Conservation (phyloP, 2,797 vertebrate species). For the Spatula versicolor region DNA sequence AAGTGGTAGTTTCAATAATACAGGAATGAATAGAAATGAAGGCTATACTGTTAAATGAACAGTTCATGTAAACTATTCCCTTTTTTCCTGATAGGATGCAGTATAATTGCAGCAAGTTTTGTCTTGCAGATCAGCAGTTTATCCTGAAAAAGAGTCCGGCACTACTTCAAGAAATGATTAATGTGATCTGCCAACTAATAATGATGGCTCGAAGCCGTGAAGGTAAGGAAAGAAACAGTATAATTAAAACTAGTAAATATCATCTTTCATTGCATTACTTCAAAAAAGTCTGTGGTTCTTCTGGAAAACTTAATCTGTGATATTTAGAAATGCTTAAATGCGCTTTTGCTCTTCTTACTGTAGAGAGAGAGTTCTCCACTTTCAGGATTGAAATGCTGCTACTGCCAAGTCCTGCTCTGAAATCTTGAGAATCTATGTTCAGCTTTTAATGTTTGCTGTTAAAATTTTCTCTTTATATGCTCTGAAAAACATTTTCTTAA, state of each 20-base stretch:
- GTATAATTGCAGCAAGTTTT: conserved; percentile 8
- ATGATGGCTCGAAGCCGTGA: conserved; percentile 98
- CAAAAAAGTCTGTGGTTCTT: background rate
- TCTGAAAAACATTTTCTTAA: background rate
- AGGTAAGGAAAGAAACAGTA: conserved; percentile 81
- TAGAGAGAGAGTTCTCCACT: background rate
- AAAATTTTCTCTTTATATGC: background rate
- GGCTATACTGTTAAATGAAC: background rate
- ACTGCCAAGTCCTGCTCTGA: background rate
- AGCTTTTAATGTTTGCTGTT: background rate
- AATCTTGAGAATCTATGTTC: background rate
- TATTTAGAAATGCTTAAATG: conserved; percentile 3
- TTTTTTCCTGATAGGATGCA: background rate
- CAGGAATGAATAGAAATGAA: background rate
- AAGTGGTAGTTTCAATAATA: background rate
- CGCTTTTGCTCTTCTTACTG: background rate
- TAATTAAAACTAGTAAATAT: background rate
- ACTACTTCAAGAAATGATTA: conserved; percentile 98
- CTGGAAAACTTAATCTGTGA: background rate
- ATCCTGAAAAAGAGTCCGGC: conserved; percentile 95
- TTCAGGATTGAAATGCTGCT: background rate
- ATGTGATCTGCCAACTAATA: conserved; percentile 96
- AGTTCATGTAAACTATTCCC: background rate
- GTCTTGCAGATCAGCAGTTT: conserved; percentile 93
- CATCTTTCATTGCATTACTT: background rate